Conservation (phyloP, 2,797 vertebrate species). For the Pempheris klunzingeri region DNA sequence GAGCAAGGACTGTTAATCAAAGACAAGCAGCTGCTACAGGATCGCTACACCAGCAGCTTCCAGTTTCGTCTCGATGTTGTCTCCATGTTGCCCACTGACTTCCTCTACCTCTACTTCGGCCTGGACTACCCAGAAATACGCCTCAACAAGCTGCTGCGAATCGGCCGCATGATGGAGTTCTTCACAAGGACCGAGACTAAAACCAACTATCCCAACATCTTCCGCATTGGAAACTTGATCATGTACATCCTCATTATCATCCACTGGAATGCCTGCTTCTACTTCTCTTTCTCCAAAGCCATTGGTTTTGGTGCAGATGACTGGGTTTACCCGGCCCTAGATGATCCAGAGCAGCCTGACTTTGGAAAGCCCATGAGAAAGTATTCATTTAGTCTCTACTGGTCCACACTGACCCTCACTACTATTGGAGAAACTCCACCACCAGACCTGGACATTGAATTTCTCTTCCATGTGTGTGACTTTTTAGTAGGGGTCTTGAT, state of each 20-base stretch:
- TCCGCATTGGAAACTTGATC: conserved; percentile 95
- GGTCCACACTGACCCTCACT: conserved; percentile 97
- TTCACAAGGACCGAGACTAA: conserved; percentile 95
- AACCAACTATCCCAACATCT: conserved; percentile 97
- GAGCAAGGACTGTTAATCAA: conserved; percentile 95
- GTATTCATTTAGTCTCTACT: conserved; percentile 97
- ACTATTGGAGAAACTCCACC: conserved; percentile 97
- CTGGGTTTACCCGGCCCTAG: conserved; percentile 95
- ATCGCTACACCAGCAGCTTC: conserved; percentile 86
- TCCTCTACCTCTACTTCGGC: conserved; percentile 90
- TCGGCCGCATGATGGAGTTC: conserved; percentile 96
- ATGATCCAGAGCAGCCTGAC: conserved; percentile 86
- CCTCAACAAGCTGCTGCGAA: conserved; percentile 92
- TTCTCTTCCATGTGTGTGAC: conserved; percentile 93
- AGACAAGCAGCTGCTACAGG: conserved; percentile 88
- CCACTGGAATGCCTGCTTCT: conserved; percentile 98
- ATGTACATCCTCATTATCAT: conserved; percentile 99
- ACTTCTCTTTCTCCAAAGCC: conserved; percentile 94
- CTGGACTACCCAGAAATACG: conserved; percentile 96
- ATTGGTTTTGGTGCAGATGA: conserved; percentile 96
- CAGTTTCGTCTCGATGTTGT: conserved; percentile 92
- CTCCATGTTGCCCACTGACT: conserved; percentile 94
- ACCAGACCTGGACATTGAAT: conserved; percentile 94
- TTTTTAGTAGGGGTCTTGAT: conserved; percentile 97
- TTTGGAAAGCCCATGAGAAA: conserved; percentile 92